Percentiles rank a stretch among this genome's conserved stretches.
These are phyloP conservation scores for Hydra vulgaris DNA, from an alignment of 30 jellyfish, hydroid and myxozoan species.

Conservation along the genomic window DNA sequence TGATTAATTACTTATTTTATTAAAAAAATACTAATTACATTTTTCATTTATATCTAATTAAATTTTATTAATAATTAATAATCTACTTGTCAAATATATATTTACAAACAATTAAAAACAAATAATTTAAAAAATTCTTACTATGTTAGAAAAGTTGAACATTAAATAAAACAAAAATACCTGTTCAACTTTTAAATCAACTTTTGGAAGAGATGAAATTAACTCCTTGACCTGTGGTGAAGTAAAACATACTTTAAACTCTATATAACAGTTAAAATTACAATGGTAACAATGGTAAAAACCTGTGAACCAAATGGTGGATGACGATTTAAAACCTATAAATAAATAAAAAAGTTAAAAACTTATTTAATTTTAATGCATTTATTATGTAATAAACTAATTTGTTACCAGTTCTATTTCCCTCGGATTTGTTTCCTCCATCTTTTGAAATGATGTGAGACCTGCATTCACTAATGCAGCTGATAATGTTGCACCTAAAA, in stretches of 20 bases:
- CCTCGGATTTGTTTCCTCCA: constrained; percentile 74
- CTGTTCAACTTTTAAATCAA: background rate
- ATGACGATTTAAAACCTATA: constrained; percentile 71
- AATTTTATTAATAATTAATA: too few relatives aligned
- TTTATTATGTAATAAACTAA: background rate
- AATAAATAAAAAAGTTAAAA: background rate
- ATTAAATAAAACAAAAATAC: background rate
- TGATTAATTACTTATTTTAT: too few relatives aligned
- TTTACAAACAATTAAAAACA: too few relatives aligned
- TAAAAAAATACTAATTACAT: too few relatives aligned
- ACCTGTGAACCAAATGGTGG: constrained; percentile 97
- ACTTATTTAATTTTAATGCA: background rate
- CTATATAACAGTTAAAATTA: background rate
- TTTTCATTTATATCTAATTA: too few relatives aligned
- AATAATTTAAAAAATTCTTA: too few relatives aligned
- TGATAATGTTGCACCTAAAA: constrained; percentile 83
- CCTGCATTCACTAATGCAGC: constrained; percentile 91
- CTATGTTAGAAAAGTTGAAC: too few relatives aligned
- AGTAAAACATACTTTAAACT: background rate
- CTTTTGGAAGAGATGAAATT: background rate
- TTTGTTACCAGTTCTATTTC: constrained; percentile 76
- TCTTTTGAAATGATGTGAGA: constrained; percentile 69
- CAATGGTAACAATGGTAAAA: too few relatives aligned
- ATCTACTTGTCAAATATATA: too few relatives aligned
- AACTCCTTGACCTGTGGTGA: background rate